phyloP scores from a whole-genome alignment of 2,888 invertebrate species.

The Tachina lurida region DNA sequence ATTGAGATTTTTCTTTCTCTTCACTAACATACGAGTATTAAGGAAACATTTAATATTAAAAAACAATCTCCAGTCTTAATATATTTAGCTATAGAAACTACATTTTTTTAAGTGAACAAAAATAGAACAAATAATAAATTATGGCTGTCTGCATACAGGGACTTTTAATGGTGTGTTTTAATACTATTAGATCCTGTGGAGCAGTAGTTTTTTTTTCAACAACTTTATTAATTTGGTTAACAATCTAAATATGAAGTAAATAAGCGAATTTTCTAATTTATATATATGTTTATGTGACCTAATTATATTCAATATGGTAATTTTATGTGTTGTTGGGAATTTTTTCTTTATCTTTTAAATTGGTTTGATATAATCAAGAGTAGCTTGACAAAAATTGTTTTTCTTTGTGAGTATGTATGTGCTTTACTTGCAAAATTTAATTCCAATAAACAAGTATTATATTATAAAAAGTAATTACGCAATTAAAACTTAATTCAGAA shows the following conservation, averaged over 20 bases:
- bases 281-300: background rate
- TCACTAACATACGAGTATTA: no score
- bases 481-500: no score
- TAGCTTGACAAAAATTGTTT: conserved; percentile 10
- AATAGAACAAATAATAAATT: background rate
- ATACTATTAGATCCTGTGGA: background rate
- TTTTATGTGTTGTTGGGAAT: conserved; percentile 16
- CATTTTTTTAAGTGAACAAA: background rate
- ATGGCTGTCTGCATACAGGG: background rate
- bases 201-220: background rate
- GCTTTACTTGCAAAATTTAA: background rate
- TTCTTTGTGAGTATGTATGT: background rate
- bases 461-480: no score
- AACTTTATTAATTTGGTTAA: background rate
- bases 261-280: conserved; percentile 30
- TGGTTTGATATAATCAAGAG: background rate
- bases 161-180: no score
- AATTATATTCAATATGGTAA: conserved; percentile 39
- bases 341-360: background rate
- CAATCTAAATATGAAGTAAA: conserved; percentile 5
- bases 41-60: no score
- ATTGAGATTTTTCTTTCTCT: no score
- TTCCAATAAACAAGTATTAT: background rate
- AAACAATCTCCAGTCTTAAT: no score
- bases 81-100: no score